Evolutionary conservation across 2,797 vertebrate species (phyloP).

Genomic region (Eulemur mongoz): DNA sequence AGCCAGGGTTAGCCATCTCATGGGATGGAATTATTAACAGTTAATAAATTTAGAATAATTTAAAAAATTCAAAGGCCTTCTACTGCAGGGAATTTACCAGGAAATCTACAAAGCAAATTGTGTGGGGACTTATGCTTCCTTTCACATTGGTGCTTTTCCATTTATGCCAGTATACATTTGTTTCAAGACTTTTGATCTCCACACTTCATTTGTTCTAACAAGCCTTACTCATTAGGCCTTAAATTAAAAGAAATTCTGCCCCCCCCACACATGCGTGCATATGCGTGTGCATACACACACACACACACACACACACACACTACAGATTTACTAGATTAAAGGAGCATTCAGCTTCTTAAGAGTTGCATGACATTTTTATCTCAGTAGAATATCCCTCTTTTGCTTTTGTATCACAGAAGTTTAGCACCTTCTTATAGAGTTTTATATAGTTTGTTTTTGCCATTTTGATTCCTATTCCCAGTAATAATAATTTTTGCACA

Average conservation of each 20-base stretch:
- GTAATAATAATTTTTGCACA: slow-evolving; percentile 95
- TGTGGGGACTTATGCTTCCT: slow-evolving; percentile 86
- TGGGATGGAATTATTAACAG: slow-evolving; percentile 98
- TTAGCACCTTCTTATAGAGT: slow-evolving; percentile 89
- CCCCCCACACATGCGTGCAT: not conserved
- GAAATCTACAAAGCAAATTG: slow-evolving; percentile 87
- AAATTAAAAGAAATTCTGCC: slow-evolving; percentile 84
- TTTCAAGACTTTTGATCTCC: slow-evolving; percentile 84
- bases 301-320: slow-evolving; percentile 64
- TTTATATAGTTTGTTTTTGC: slow-evolving; percentile 88
- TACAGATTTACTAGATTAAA: slow-evolving; percentile 84
- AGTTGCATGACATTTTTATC: slow-evolving; percentile 83
- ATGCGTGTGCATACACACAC: not conserved
- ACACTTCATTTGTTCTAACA: slow-evolving; percentile 87
- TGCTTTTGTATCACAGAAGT: slow-evolving; percentile 86
- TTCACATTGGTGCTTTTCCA: slow-evolving; percentile 89
- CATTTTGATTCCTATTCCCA: slow-evolving; percentile 87
- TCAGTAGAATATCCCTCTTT: slow-evolving; percentile 82
- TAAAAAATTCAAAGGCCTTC: slow-evolving; percentile 86
- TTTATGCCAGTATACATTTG: slow-evolving; percentile 84
- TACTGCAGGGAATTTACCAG: slow-evolving; percentile 97
- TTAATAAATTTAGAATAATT: slow-evolving; percentile 80
- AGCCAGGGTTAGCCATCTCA: slow-evolving; percentile 98
- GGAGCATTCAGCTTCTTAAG: slow-evolving; percentile 84
- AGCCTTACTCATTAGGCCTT: slow-evolving; percentile 93